Evolutionary conservation across 2,888 invertebrate genomes (phyloP).

Genomic region (Microctonus aethiopoides): DNA sequence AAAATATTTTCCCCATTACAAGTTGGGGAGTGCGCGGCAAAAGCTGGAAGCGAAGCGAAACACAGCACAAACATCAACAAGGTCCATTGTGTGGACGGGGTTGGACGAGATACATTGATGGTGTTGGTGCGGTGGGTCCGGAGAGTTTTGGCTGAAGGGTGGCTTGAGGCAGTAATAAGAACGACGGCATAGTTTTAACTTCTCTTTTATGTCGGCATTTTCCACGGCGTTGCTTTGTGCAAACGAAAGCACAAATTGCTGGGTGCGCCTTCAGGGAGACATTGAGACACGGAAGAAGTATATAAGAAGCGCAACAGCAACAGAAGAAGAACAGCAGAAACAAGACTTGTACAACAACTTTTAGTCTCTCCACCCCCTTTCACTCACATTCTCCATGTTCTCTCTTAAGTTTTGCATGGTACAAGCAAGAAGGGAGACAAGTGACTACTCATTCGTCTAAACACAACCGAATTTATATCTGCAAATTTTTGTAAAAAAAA

Average conservation of each 20-base stretch:
- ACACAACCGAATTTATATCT: neutral
- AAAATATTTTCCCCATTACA: conserved; percentile 64
- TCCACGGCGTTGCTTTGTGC: conserved; percentile 64
- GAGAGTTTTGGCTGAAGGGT: conserved; percentile 46
- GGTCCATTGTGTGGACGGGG: conserved; percentile 17
- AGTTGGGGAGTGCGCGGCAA: conserved; percentile 39
- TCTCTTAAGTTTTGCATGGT: conserved; percentile 21
- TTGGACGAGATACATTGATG: conserved; percentile 25
- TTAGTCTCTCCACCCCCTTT: conserved; percentile 17
- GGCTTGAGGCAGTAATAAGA: conserved; percentile 66
- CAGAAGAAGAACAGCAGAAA: conserved; percentile 23
- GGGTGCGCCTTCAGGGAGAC: conserved; percentile 65
- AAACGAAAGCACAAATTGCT: conserved; percentile 67
- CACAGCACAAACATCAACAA: conserved; percentile 25
- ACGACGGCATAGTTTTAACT: conserved; percentile 67
- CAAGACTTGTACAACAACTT: conserved; percentile 29
- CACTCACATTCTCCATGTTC: neutral
- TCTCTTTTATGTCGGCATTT: conserved; percentile 65
- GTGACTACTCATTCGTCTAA: conserved; percentile 25
- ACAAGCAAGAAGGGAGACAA: conserved; percentile 11
- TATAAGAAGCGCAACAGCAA: conserved; percentile 22
- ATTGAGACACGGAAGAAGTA: conserved; percentile 62
- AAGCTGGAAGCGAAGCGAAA: conserved; percentile 23
- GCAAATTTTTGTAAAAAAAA: conserved; percentile 8
- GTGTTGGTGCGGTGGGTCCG: conserved; percentile 25